Evolutionary conservation across 2,888 invertebrate genomes (phyloP).

Genomic region (Nesidiocoris tenuis): DNA sequence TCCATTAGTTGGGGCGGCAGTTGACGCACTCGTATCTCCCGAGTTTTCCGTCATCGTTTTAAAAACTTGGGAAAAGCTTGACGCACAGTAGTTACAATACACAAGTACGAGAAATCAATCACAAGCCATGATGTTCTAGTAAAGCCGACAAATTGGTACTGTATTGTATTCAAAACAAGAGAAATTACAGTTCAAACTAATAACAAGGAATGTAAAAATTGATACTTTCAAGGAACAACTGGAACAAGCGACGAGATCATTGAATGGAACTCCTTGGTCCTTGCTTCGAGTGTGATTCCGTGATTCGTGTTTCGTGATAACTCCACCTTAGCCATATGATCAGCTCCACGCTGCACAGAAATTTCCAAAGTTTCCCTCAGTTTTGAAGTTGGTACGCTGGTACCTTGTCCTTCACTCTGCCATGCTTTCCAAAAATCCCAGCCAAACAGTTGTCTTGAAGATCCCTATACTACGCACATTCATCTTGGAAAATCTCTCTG

Average conservation of each 20-base stretch:
- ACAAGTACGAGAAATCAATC: neutral
- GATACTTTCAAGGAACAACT: no score
- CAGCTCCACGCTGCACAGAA: neutral
- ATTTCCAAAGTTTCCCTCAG: neutral
- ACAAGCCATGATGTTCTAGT: neutral
- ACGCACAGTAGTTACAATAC: neutral
- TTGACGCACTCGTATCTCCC: conserved; percentile 14
- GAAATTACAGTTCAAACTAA: neutral
- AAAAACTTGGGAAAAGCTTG: no score
- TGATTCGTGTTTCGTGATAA: neutral
- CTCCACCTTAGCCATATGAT: neutral
- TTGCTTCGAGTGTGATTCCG: neutral
- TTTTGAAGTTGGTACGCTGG: no score
- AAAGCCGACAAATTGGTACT: neutral
- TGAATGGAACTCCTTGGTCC: neutral
- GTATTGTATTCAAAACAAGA: conserved; percentile 6
- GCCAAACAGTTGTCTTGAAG: no score
- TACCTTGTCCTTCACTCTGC: no score
- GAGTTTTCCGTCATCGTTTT: conserved; percentile 31
- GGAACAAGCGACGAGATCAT: neutral
- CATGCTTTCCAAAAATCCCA: no score
- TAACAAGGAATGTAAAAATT: no score
- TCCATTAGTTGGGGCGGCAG: conserved; percentile 37
- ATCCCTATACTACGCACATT: no score
- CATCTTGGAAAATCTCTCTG: no score